These are phyloP conservation scores for Arion vulgaris DNA, from an alignment of 1,140 invertebrate genomes.

Conservation along the genomic window DNA sequence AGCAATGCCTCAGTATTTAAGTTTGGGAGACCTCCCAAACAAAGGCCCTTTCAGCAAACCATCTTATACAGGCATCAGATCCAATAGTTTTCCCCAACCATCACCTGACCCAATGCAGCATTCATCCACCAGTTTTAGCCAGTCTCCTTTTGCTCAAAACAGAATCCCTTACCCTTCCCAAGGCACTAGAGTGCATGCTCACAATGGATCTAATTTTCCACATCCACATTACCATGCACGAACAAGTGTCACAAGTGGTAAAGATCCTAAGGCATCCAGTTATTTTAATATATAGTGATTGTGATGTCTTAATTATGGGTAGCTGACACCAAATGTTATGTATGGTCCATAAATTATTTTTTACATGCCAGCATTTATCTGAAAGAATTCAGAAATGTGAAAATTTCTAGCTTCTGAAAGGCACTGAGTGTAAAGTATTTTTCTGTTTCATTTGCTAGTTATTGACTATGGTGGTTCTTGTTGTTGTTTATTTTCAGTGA, in stretches of 20 bases:
- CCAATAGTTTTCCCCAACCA: not conserved
- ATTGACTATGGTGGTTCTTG: not conserved
- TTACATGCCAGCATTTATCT: not conserved
- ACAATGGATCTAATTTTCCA: not conserved
- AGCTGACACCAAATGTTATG: not conserved
- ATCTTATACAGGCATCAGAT: not conserved
- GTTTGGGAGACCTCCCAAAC: constrained; percentile 18
- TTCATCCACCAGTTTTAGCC: constrained; percentile 5
- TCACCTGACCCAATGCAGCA: constrained; percentile 3
- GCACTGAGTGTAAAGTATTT: not conserved
- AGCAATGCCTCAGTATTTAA: constrained; percentile 20
- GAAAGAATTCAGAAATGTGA: not conserved
- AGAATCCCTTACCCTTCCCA: not conserved
- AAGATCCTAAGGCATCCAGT: not conserved
- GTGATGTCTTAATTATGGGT: not conserved
- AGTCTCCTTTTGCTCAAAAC: not conserved
- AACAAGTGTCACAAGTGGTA: not conserved
- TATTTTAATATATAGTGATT: not conserved
- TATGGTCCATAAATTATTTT: not conserved
- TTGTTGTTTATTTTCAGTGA: not conserved
- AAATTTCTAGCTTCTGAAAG: not conserved
- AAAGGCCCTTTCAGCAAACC: not conserved
- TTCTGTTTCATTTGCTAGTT: not conserved
- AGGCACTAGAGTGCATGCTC: not conserved
- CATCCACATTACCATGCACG: not conserved